A percentile compares a stretch with the other conserved stretches of the same genome.
phyloP scores from a whole-genome alignment of 2,888 invertebrate species.

The Anorthoa munda region DNA sequence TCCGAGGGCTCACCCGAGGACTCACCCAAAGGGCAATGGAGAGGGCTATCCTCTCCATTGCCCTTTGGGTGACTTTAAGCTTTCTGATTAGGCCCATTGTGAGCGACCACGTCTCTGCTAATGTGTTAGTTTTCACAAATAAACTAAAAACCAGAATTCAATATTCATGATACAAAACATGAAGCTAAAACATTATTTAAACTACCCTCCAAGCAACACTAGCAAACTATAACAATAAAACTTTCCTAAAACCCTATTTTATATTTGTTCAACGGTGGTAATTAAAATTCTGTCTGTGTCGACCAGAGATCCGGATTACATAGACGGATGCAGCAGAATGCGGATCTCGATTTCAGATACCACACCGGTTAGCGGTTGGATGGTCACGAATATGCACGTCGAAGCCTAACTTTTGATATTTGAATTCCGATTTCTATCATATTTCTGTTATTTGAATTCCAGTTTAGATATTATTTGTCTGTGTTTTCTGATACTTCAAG shows the following conservation, averaged over 20 bases:
- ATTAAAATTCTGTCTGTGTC: constrained; percentile 50
- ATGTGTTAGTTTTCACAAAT: neutral
- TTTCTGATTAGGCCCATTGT: too few relatives aligned
- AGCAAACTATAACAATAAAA: neutral
- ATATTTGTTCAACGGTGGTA: constrained; percentile 10
- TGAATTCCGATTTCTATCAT: neutral
- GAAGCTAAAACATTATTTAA: neutral
- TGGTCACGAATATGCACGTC: constrained; percentile 19
- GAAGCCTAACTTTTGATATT: constrained; percentile 24
- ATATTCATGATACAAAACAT: neutral
- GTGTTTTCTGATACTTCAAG: too few relatives aligned
- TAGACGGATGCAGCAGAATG: constrained; percentile 28
- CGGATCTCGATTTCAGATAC: constrained; percentile 16
- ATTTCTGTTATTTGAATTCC: constrained; percentile 1
- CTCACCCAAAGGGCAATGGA: too few relatives aligned
- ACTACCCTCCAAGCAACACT: neutral
- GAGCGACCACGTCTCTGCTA: too few relatives aligned
- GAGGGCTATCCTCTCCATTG: too few relatives aligned
- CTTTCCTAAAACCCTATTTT: neutral
- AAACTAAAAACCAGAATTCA: neutral
- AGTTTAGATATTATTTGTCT: too few relatives aligned
- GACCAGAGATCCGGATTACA: constrained; percentile 22
- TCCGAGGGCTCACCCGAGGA: too few relatives aligned
- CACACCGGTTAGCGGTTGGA: constrained; percentile 22
- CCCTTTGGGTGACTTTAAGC: too few relatives aligned